Evolutionary conservation across 2,797 vertebrate genomes (phyloP).

Genomic region (Leuciscus waleckii): DNA sequence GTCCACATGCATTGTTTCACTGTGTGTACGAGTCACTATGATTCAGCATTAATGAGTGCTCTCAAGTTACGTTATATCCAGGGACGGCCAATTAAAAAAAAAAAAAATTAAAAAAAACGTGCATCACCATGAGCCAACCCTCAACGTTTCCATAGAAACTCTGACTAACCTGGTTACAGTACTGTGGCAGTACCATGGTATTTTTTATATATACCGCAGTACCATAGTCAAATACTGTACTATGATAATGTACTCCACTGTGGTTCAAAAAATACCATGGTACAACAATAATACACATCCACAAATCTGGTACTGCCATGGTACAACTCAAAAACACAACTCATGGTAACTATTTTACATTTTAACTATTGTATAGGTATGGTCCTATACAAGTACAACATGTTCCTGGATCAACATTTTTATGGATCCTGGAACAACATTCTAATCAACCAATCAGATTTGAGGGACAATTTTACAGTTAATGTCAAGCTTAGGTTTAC

Average conservation of each 20-base stretch:
- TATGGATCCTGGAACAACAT: not conserved
- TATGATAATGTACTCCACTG: not conserved
- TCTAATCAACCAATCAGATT: not conserved
- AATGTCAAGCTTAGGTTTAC: not conserved
- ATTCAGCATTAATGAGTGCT: not conserved
- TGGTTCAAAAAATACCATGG: not conserved
- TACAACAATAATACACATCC: not conserved
- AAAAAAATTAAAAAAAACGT: not conserved
- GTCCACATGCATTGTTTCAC: not conserved
- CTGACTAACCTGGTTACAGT: not conserved
- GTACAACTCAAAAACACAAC: not conserved
- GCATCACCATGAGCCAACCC: not conserved
- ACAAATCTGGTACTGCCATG: not conserved
- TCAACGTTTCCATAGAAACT: not conserved
- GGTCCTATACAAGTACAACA: not conserved
- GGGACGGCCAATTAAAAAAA: not conserved
- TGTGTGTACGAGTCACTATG: slow-evolving; percentile 22
- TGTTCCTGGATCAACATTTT: not conserved
- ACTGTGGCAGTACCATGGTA: too few species aligned
- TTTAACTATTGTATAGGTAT: too few species aligned
- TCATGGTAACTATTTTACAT: not conserved
- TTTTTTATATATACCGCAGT: not conserved
- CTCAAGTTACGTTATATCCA: slow-evolving; percentile 1
- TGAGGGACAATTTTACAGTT: not conserved
- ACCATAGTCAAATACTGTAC: not conserved